These are phyloP conservation scores for Lycaon pictus DNA, from an alignment of 2,113 vertebrate genomes.

Conservation along the genomic window DNA sequence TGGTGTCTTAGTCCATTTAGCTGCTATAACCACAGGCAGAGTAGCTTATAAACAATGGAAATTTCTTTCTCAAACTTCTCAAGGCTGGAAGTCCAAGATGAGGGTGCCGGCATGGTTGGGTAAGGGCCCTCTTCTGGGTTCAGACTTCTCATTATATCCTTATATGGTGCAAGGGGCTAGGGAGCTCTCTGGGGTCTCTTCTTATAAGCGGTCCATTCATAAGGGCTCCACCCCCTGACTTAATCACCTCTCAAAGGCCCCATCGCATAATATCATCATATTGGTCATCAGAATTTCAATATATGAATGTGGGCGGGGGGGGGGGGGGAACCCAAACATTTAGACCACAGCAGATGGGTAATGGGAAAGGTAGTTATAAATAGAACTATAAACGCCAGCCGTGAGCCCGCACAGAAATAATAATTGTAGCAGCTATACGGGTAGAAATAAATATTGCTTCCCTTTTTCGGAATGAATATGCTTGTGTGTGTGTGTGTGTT, in stretches of 20 bases:
- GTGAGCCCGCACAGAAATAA: background rate
- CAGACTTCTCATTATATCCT: background rate
- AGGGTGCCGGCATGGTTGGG: background rate
- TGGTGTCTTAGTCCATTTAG: background rate
- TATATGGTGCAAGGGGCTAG: background rate
- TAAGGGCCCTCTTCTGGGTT: background rate
- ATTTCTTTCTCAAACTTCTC: background rate
- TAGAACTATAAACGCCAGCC: background rate
- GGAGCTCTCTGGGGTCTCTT: background rate
- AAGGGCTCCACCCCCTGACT: background rate
- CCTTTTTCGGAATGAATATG: background rate
- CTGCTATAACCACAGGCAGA: background rate
- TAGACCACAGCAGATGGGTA: background rate
- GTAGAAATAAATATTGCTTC: background rate
- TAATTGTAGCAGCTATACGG: background rate
- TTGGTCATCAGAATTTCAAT: background rate
- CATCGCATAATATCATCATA: background rate
- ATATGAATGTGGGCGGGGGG: background rate
- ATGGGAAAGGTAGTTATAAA: background rate
- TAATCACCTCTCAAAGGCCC: background rate
- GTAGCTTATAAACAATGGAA: background rate
- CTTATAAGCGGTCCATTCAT: background rate
- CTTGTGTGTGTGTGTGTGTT: background rate
- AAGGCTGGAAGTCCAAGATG: background rate
- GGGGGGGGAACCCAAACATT: background rate